These are phyloP conservation scores for Albula goreensis DNA, from an alignment of 2,113 vertebrate species.

Conservation along the genomic window DNA sequence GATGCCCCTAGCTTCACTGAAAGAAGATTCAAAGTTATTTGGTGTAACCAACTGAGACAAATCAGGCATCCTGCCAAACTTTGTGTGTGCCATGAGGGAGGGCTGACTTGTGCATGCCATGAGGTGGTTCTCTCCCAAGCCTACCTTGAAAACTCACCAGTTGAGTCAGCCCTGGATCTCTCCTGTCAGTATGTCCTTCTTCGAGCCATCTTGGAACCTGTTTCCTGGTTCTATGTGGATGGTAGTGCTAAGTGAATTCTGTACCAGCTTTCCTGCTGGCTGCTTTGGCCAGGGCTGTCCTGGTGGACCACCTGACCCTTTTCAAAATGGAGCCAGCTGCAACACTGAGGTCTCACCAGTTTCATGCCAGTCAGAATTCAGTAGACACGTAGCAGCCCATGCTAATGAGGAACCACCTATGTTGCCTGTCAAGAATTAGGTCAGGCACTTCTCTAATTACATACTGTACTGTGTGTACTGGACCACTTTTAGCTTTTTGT, in stretches of 20 bases:
- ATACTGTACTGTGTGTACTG: neutral
- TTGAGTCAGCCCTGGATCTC: no score
- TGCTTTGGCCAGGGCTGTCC: neutral
- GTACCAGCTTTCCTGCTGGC: constrained; percentile 7
- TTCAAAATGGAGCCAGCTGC: constrained; percentile 10
- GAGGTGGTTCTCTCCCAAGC: no score
- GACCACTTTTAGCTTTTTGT: neutral
- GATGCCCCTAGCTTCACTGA: neutral
- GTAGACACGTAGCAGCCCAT: no score
- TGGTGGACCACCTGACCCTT: neutral
- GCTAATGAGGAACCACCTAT: no score
- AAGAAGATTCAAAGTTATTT: neutral
- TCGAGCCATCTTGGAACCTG: no score
- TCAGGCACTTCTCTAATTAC: neutral
- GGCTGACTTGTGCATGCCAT: no score
- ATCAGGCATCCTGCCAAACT: neutral
- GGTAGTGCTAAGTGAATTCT: neutral
- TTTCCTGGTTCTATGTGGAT: no score
- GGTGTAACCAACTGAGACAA: neutral
- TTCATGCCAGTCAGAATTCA: no score
- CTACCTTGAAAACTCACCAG: no score
- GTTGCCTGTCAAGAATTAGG: neutral
- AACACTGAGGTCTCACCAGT: neutral
- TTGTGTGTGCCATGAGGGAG: no score
- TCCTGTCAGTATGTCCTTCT: no score